These are phyloP conservation scores for Hippotragus niger DNA, from an alignment of 2,113 vertebrate species.

Conservation along the genomic window DNA sequence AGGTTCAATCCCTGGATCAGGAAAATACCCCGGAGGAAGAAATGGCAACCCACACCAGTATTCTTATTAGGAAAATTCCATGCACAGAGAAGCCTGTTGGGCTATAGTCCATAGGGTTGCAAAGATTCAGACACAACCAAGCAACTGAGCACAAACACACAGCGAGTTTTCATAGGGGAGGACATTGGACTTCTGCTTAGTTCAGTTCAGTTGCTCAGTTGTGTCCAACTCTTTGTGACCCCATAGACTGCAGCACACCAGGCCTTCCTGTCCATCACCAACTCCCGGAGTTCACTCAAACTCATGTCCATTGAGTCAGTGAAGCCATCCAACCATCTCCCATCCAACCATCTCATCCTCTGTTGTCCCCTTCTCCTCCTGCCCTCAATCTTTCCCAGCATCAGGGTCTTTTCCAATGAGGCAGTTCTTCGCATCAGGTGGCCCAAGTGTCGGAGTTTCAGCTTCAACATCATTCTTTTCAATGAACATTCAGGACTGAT, in stretches of 20 bases:
- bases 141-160: background rate
- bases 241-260: background rate
- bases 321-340: background rate
- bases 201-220: background rate
- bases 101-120: background rate
- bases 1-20: background rate
- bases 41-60: background rate
- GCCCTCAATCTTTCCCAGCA: background rate
- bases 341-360: background rate
- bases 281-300: background rate
- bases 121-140: background rate
- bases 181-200: rapidly evolving
- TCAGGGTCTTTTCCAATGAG: background rate
- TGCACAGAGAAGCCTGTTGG: background rate
- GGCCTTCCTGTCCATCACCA: background rate
- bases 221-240: background rate
- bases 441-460: background rate
- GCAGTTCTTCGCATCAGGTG: rapidly evolving
- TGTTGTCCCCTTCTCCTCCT: background rate
- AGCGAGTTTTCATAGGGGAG: background rate
- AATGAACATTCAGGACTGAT: background rate
- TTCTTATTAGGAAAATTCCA: background rate
- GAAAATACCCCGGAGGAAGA: rapidly evolving
- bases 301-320: background rate
- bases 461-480: background rate